phyloP scores from a whole-genome alignment of 2,113 vertebrate species.

The Chaetura pelagica region DNA sequence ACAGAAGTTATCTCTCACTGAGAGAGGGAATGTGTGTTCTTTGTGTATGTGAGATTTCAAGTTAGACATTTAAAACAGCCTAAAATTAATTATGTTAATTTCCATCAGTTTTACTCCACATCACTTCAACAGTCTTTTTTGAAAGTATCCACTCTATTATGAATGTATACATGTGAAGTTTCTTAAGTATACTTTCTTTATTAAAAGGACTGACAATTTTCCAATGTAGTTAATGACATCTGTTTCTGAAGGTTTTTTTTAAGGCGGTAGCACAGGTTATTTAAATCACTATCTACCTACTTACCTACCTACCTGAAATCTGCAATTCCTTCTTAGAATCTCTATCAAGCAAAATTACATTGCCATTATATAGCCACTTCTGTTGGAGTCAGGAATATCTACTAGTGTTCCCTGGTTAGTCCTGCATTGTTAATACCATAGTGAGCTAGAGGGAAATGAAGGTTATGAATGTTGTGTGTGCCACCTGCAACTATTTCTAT shows the following conservation, averaged over 20 bases:
- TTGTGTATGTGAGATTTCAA: not conserved
- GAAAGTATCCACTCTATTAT: not conserved
- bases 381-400: not conserved
- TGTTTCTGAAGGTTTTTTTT: not conserved
- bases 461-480: not conserved
- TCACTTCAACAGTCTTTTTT: not conserved
- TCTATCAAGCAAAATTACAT: not conserved
- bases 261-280: not conserved
- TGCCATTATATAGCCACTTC: not conserved
- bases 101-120: not conserved
- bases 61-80: not conserved
- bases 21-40: rapidly evolving
- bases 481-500: not conserved
- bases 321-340: not conserved
- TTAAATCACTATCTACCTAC: not conserved
- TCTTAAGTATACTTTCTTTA: not conserved
- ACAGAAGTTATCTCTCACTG: not conserved
- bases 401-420: not conserved
- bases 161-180: not conserved
- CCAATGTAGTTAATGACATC: not conserved
- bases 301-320: not conserved
- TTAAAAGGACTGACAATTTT: not conserved
- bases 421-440: not conserved
- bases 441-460: not conserved
- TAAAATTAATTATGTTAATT: not conserved